Evolutionary conservation across 2,888 invertebrate genomes (phyloP), one percentile per base, ranked within the genome.

Genomic region (Polyommatus iphigenia): DNA sequence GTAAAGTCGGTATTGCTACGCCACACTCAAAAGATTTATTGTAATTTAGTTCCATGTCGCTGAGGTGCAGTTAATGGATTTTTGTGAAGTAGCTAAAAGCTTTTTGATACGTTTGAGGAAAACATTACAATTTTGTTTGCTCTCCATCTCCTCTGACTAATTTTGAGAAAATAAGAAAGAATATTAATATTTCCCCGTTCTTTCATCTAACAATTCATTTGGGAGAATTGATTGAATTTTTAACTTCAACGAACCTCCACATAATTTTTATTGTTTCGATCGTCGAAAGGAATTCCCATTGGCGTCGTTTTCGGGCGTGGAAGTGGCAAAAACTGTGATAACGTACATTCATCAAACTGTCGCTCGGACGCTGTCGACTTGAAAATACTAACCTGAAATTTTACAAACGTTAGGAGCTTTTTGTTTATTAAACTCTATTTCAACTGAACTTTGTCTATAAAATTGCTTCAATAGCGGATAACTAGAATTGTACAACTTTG

Each of bases 311-410:
- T 20, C 20, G 59, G 20, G 2, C 13, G 6, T 29, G 29, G 62
- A 67, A 67, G 67, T 67, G 67, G 67, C 29, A 67, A 67, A 67
- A 67, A 67, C 6, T 32, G 67, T 29, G 67, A 67, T 32, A 29
- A 1, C 67, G 67, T 67, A 32, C 67, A 67, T 67, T 32, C 10
- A 67, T 67, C 67, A 67, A 67, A 24, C 62, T 62, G 67, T 32
- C 67, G 15, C 67, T 6, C 29, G 67, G 24, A 67, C 67, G 20
- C 67, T 67, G 67, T 67, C 29, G 29, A 67, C 67, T 29, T 29
- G 18, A 15, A 29, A 32, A 29, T 67, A 29, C 29, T 32, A 67
- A 67, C 67, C 67, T 67, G 67, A 67, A 67, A 67, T 15, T 6
- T 32, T 67, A 29, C 67, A 1, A 62, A 24, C 67, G 29, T 67